Conservation (phyloP, 2,888 invertebrate genomes). For the Corythucha ciliata region DNA sequence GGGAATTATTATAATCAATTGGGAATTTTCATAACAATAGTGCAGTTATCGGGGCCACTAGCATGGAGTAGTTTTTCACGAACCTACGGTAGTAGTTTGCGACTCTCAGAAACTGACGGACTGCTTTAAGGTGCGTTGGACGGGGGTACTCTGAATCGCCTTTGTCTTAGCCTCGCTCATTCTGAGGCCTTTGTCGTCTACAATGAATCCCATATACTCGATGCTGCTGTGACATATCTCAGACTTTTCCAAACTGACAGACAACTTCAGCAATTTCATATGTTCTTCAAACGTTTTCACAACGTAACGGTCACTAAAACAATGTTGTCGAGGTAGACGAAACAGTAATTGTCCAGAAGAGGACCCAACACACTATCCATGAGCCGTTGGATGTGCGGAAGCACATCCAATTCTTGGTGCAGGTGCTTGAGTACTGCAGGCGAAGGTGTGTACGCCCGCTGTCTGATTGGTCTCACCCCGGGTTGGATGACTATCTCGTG, state of each 20-base stretch:
- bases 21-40: no score
- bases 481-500: not conserved
- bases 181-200: not conserved
- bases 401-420: slow-evolving; percentile 31
- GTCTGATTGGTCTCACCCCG: not conserved
- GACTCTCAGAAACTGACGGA: slow-evolving; percentile 17
- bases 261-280: not conserved
- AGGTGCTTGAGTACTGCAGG: no score
- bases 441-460: slow-evolving; percentile 10
- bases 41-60: slow-evolving; percentile 29
- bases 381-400: slow-evolving; percentile 22
- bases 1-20: no score
- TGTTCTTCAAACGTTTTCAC: not conserved
- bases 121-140: slow-evolving; percentile 5
- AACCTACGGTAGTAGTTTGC: slow-evolving; percentile 33
- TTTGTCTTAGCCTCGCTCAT: not conserved
- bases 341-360: not conserved
- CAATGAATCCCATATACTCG: slow-evolving; percentile 6
- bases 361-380: not conserved
- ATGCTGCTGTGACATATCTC: not conserved
- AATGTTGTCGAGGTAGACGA: slow-evolving; percentile 25
- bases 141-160: slow-evolving; percentile 3
- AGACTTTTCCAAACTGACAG: slow-evolving; percentile 3
- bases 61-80: slow-evolving; percentile 32
- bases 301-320: slow-evolving; percentile 14